Evolutionary conservation across 2,888 invertebrate species (phyloP), one percentile per base, ranked within the genome.

Genomic region (Idaea aversata): DNA sequence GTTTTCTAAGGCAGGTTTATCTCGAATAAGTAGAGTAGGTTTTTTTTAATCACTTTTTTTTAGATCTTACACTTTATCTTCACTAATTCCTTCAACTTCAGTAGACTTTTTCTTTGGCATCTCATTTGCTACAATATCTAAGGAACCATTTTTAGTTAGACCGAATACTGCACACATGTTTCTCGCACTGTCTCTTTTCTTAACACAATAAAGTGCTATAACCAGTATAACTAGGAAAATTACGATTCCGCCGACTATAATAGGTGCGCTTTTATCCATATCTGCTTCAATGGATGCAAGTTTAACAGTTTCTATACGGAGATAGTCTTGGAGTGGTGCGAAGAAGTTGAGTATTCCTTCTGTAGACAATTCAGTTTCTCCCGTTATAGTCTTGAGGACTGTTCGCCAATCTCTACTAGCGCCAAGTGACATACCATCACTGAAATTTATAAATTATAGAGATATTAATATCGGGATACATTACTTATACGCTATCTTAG

Each of bases 391-490:
- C 67, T 87, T 63, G 0, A 93, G 81, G 1, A 92, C 91, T n/a
- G 81, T 84, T 65, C 88, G 77, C 93, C 93, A 93, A 66, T 91
- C 88, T 77, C 88, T 82, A 69, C 91, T 91, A 0, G 92, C 91
- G 1, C 93, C 93, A 16, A 91, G 80, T 0, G 90, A 81, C 92
- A 92, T 93, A 2, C 92, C 93, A 34, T 86, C 80, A 34, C 93
- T 94, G 80, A 77, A 89, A 79, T 62, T 0, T 34, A 25, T 59
- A 57, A 65, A 34, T 16, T 13, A 62, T 63, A 65, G 63, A n/a
- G 16, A 35, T 70, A 7, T 7, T 36, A 25, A 25, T 25, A 25
- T 25, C 25, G 25, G 25, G 25, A 25, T 25, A 25, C 25, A 2
- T 25, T 2, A 3, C 25, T 2, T 25, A 25, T 25, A 2, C 25